A percentile compares a stretch with the other conserved stretches of the same genome.
phyloP scores from a whole-genome alignment of 2,113 vertebrate genomes.

The Edolisoma coerulescens region DNA sequence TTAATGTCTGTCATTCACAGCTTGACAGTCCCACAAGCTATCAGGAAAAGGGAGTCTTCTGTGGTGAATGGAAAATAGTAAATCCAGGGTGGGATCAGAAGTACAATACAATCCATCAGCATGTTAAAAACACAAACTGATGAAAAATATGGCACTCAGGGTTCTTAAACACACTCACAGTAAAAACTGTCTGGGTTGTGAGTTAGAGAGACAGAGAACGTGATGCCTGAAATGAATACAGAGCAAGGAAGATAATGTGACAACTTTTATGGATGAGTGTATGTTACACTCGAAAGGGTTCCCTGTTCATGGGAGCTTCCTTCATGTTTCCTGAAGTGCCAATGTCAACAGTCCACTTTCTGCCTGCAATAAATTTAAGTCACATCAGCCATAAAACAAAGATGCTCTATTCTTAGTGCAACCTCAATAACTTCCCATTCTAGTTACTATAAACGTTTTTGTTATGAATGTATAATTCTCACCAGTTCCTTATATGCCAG shows the following conservation, averaged over 20 bases:
- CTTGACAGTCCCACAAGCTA: background rate
- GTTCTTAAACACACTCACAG: background rate
- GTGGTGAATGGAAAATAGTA: background rate
- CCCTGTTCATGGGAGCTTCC: background rate
- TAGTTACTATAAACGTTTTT: background rate
- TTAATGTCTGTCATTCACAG: background rate
- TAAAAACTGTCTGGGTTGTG: slow-evolving; percentile 23
- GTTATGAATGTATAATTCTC: slow-evolving; percentile 8
- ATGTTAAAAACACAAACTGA: slow-evolving; percentile 26
- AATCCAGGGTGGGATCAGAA: background rate
- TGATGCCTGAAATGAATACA: slow-evolving; percentile 3
- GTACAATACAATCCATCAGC: background rate
- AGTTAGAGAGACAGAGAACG: slow-evolving; percentile 7
- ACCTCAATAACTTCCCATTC: slow-evolving; percentile 1
- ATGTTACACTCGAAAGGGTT: background rate
- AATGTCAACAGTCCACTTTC: slow-evolving; percentile 17
- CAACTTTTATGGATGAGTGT: background rate
- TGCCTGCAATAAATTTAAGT: slow-evolving; percentile 19
- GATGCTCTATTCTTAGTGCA: slow-evolving; percentile 3
- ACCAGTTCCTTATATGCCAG: background rate
- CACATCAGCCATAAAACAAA: slow-evolving; percentile 14
- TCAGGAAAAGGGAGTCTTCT: background rate
- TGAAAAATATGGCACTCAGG: slow-evolving; percentile 16
- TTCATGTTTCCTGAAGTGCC: slow-evolving; percentile 6
- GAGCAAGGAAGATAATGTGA: background rate